Conservation (phyloP, 2,797 vertebrate genomes). For the Myioborus miniatus region DNA sequence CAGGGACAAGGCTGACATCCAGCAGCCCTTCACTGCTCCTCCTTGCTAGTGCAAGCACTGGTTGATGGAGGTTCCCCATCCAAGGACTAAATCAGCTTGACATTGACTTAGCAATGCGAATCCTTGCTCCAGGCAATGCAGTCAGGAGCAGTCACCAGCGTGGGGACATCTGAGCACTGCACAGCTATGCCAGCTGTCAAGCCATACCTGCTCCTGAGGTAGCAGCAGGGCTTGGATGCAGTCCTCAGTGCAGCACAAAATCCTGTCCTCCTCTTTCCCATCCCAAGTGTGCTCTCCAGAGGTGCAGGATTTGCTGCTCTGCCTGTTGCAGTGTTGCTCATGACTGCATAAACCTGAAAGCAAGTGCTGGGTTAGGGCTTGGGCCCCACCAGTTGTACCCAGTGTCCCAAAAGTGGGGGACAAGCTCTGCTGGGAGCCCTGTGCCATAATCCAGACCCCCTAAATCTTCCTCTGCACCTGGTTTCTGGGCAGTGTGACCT, state of each 20-base stretch:
- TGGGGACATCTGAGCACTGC: neutral
- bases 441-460: neutral
- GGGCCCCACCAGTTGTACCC: no score
- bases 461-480: neutral
- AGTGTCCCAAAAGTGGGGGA: neutral
- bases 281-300: neutral
- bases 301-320: neutral
- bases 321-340: fast-evolving
- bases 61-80: neutral
- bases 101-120: neutral
- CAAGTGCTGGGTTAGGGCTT: neutral
- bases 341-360: neutral
- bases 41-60: neutral
- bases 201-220: neutral
- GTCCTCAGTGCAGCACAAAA: neutral
- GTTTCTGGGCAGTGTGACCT: neutral
- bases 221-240: neutral
- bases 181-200: neutral
- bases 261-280: neutral
- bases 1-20: neutral
- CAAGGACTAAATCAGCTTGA: slow-evolving; percentile 20
- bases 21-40: neutral
- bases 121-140: slow-evolving; percentile 41
- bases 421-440: neutral
- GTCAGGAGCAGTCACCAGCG: neutral